These are phyloP conservation scores for Ernsta delagoae DNA, from an alignment of 2,888 invertebrate genomes.

Conservation along the genomic window DNA sequence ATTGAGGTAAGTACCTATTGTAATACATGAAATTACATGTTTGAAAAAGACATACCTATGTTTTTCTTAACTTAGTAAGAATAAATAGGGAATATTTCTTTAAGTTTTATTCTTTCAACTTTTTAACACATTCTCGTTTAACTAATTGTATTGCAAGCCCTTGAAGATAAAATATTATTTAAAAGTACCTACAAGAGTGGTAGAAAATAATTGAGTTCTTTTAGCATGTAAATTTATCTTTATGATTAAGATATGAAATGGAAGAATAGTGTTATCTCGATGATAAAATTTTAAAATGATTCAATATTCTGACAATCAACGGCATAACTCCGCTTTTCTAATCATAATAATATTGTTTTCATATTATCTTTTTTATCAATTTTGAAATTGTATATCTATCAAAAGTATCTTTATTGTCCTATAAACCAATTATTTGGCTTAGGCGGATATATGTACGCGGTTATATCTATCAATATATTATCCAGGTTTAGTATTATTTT, in stretches of 20 bases:
- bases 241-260: constrained; percentile 3
- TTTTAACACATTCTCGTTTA: too few relatives aligned
- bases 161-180: too few relatives aligned
- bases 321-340: background rate
- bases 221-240: constrained; percentile 8
- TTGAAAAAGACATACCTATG: too few relatives aligned
- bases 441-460: background rate
- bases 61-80: too few relatives aligned
- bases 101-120: too few relatives aligned
- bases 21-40: background rate
- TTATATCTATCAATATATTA: background rate
- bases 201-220: background rate
- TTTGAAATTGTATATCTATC: constrained; percentile 2
- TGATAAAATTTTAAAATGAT: constrained; percentile 9
- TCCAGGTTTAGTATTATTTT: background rate
- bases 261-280: constrained; percentile 9
- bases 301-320: background rate
- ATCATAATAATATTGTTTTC: constrained; percentile 2
- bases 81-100: too few relatives aligned
- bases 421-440: background rate
- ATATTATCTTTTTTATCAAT: background rate
- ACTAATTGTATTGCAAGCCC: too few relatives aligned
- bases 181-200: too few relatives aligned
- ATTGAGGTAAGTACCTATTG: constrained; percentile 56
- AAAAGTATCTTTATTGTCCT: constrained; percentile 2